These are phyloP conservation scores for Ylistrum balloti DNA, from an alignment of 1,140 invertebrate species.

Conservation along the genomic window DNA sequence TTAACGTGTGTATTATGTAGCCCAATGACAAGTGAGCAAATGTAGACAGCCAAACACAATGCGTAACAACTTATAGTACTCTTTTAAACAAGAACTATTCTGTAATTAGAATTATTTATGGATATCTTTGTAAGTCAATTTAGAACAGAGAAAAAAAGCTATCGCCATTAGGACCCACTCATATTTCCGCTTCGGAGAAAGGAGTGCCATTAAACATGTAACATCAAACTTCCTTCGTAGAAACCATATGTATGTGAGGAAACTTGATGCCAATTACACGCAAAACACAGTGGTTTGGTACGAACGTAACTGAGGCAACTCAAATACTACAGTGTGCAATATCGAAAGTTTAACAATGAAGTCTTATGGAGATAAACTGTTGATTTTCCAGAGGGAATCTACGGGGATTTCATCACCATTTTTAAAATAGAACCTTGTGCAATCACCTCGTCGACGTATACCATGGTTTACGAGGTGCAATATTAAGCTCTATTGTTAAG, in stretches of 20 bases:
- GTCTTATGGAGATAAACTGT: not conserved
- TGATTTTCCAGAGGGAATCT: not conserved
- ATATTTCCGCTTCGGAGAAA: too few relatives aligned
- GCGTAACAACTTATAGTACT: too few relatives aligned
- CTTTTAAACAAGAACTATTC: too few relatives aligned
- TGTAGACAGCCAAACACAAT: too few relatives aligned
- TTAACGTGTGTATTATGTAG: too few relatives aligned
- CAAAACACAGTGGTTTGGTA: not conserved
- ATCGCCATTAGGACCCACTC: too few relatives aligned
- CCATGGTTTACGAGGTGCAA: not conserved
- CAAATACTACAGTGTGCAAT: not conserved
- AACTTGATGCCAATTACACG: not conserved
- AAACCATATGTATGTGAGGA: not conserved
- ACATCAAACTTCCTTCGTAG: not conserved
- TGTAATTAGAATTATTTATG: too few relatives aligned
- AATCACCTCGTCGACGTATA: not conserved
- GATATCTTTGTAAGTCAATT: too few relatives aligned
- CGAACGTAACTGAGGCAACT: not conserved
- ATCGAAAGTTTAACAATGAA: not conserved
- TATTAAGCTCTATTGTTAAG: not conserved
- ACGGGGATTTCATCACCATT: not conserved
- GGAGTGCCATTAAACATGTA: not conserved
- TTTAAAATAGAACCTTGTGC: not conserved
- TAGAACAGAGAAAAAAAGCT: too few relatives aligned
- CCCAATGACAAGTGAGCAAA: too few relatives aligned